phyloP scores from a whole-genome alignment of 35 echinoderm and acorn worm species.

The Lytechinus variegatus region DNA sequence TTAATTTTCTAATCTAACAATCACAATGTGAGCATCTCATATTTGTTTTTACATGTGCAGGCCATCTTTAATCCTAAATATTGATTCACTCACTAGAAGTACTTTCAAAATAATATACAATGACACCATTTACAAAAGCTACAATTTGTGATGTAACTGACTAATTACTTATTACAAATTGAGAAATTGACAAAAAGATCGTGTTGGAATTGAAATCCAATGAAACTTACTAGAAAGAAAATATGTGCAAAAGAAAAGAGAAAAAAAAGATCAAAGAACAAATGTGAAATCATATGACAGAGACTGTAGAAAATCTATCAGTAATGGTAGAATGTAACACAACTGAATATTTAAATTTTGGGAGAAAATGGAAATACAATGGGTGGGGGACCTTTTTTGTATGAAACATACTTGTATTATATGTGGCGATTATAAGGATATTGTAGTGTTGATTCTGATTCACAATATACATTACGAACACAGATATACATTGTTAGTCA shows the following conservation, averaged over 20 bases:
- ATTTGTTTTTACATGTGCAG: neutral
- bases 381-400: too few species aligned
- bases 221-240: neutral
- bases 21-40: neutral
- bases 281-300: neutral
- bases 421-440: neutral
- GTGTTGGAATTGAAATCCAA: neutral
- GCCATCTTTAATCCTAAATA: neutral
- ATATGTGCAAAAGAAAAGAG: neutral
- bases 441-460: neutral
- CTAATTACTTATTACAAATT: neutral
- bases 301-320: neutral
- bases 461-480: neutral
- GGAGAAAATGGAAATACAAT: too few species aligned
- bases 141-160: neutral
- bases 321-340: neutral
- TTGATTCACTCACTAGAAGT: neutral
- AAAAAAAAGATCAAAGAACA: neutral
- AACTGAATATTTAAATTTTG: neutral
- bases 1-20: neutral
- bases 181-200: neutral
- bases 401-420: neutral
- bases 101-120: neutral
- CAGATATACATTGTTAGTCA: neutral
- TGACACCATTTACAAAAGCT: neutral